phyloP scores from a whole-genome alignment of 2,888 invertebrate genomes.

The Lasioglossum morio region DNA sequence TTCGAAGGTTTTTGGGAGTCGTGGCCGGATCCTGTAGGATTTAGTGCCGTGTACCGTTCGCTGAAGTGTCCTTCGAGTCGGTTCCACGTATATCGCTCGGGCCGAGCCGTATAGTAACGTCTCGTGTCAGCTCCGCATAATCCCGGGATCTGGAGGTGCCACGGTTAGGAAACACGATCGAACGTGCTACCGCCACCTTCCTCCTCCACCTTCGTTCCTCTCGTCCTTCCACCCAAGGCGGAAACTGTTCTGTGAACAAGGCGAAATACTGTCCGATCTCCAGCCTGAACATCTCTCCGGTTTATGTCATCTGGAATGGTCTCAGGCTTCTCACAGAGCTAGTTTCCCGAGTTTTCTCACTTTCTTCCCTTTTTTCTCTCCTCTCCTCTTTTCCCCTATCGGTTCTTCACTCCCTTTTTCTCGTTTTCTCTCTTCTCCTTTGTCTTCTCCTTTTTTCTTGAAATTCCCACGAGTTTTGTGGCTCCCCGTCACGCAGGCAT shows the following conservation, averaged over 20 bases:
- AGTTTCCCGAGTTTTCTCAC: slow-evolving; percentile 18
- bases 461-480: slow-evolving; percentile 41
- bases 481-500: slow-evolving; percentile 25
- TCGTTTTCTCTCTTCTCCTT: not conserved
- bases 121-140: slow-evolving; percentile 80
- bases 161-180: slow-evolving; percentile 81
- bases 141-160: slow-evolving; percentile 79
- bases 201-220: slow-evolving; percentile 15
- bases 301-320: slow-evolving; percentile 59
- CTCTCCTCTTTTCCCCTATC: not conserved
- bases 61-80: slow-evolving; percentile 69
- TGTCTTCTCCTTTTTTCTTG: not conserved
- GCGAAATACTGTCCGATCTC: slow-evolving; percentile 63
- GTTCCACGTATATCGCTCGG: slow-evolving; percentile 61
- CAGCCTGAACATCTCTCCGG: slow-evolving; percentile 52
- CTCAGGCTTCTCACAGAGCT: slow-evolving; percentile 45
- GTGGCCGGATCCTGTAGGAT: slow-evolving; percentile 73
- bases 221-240: slow-evolving; percentile 54
- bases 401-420: not conserved
- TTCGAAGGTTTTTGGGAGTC: slow-evolving; percentile 69
- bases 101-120: slow-evolving; percentile 71
- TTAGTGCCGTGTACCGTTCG: slow-evolving; percentile 74
- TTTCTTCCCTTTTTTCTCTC: not conserved
- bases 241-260: slow-evolving; percentile 65
- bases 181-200: slow-evolving; percentile 64